Evolutionary conservation across 2,888 invertebrate genomes (phyloP).

Genomic region (Acronicta alni): DNA sequence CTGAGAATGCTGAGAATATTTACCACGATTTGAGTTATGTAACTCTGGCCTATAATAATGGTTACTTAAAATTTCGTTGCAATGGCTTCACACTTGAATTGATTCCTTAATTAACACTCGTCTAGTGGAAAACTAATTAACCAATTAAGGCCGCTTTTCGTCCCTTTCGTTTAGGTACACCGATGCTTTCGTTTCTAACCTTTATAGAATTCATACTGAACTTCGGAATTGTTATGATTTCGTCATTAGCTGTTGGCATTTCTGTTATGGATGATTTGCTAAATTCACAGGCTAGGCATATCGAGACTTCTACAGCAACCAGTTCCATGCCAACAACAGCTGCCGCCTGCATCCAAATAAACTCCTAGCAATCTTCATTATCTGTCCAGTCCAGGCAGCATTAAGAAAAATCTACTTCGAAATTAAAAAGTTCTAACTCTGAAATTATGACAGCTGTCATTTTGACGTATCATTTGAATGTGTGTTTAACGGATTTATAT

Average conservation of each 20-base stretch:
- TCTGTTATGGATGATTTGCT: too few species aligned
- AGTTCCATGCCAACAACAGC: too few species aligned
- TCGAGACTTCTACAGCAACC: too few species aligned
- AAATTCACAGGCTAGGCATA: too few species aligned
- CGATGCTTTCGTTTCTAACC: background rate
- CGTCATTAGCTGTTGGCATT: too few species aligned
- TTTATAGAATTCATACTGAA: background rate
- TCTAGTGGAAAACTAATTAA: constrained; percentile 33
- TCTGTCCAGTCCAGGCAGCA: too few species aligned
- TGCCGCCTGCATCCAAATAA: too few species aligned
- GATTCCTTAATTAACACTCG: constrained; percentile 14
- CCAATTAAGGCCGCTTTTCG: constrained; percentile 20
- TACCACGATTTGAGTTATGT: constrained; percentile 8
- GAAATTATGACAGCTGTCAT: constrained; percentile 24
- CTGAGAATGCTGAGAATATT: too few species aligned
- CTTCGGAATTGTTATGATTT: background rate
- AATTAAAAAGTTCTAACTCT: constrained; percentile 40
- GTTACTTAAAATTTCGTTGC: constrained; percentile 32
- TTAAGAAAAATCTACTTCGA: constrained; percentile 11
- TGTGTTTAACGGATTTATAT: constrained; percentile 35
- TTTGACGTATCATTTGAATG: constrained; percentile 17
- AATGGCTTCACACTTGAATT: constrained; percentile 38
- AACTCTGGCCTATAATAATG: constrained; percentile 15
- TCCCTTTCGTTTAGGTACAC: too few species aligned
- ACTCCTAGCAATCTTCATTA: too few species aligned